These are phyloP conservation scores for Microcebus jonahi DNA, from an alignment of 2,113 vertebrate species.

Conservation along the genomic window DNA sequence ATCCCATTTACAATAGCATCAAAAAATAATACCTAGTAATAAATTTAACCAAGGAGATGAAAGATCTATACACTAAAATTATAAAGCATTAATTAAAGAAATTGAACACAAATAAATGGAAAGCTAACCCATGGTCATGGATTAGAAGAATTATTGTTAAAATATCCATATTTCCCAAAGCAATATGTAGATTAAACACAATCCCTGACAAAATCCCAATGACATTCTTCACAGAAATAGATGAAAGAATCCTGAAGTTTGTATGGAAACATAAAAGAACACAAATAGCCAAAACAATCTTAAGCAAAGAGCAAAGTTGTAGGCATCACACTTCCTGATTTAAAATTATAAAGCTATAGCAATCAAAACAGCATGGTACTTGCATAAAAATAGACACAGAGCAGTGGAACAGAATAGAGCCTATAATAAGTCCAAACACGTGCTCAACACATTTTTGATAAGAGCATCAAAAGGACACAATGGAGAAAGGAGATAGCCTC, in stretches of 20 bases:
- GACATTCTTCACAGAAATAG: neutral
- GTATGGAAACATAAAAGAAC: neutral
- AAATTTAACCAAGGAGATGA: too few species aligned
- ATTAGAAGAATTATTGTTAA: neutral
- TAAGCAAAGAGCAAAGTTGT: neutral
- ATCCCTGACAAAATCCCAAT: neutral
- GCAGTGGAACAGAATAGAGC: neutral
- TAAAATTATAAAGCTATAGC: neutral
- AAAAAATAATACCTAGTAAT: too few species aligned
- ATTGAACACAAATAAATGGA: neutral
- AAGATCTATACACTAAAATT: too few species aligned
- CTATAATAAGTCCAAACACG: neutral
- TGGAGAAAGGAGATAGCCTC: neutral
- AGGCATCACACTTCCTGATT: neutral
- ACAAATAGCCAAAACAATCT: neutral
- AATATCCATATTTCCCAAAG: neutral
- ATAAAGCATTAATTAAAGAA: neutral
- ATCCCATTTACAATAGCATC: too few species aligned
- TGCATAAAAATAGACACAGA: neutral
- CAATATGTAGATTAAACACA: neutral
- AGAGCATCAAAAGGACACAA: neutral
- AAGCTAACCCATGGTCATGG: neutral
- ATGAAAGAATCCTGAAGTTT: neutral
- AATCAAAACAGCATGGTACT: neutral
- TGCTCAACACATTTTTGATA: neutral